Conservation (phyloP, 2,888 invertebrate species). For the Yponomeuta plumbellus region DNA sequence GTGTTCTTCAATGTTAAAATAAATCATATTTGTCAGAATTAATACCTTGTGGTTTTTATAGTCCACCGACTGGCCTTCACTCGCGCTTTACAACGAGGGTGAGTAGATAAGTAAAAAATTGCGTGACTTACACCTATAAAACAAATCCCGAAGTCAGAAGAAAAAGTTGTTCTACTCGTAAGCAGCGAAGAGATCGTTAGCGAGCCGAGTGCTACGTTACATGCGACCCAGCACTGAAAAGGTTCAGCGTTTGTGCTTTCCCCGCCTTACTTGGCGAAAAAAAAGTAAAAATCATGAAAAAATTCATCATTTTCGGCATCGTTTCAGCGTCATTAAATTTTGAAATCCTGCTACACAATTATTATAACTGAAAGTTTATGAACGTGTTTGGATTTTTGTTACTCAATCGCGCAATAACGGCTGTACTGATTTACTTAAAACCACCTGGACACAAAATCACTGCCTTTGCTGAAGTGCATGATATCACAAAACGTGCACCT, state of each 20-base stretch:
- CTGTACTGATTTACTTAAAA: too few relatives aligned
- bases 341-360: too few relatives aligned
- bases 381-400: too few relatives aligned
- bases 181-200: slow-evolving; percentile 29
- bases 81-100: neutral
- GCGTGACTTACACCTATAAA: slow-evolving; percentile 29
- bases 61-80: neutral
- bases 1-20: slow-evolving; percentile 66
- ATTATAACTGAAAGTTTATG: too few relatives aligned
- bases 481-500: too few relatives aligned
- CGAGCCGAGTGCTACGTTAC: neutral
- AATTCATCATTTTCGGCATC: too few relatives aligned
- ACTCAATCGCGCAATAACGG: too few relatives aligned
- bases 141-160: slow-evolving; percentile 34
- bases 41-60: slow-evolving; percentile 17
- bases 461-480: too few relatives aligned
- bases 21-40: slow-evolving; percentile 37
- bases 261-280: neutral
- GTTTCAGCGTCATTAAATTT: too few relatives aligned
- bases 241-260: neutral
- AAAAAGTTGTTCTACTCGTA: slow-evolving; percentile 34
- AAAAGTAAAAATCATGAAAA: too few relatives aligned
- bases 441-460: too few relatives aligned
- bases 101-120: slow-evolving; percentile 21
- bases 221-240: slow-evolving; percentile 4